Percentiles rank a stretch among this genome's conserved stretches.
These are phyloP conservation scores for Platanista minor DNA, from an alignment of 2,113 vertebrate genomes.

Conservation along the genomic window DNA sequence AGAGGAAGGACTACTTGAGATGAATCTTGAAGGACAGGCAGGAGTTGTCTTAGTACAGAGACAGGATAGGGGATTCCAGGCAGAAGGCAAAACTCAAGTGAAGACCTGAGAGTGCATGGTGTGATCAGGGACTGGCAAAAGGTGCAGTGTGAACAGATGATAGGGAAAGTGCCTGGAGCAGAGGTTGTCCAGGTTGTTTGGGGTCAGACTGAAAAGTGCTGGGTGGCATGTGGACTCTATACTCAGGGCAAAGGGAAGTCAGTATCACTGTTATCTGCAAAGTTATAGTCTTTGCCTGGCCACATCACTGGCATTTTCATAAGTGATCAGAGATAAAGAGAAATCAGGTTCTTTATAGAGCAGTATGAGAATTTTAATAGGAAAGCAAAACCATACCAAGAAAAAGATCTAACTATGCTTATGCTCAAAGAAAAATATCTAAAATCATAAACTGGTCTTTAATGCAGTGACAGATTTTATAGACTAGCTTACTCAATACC, in stretches of 20 bases:
- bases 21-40: not conserved
- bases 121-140: not conserved
- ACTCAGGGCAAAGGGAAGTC: conserved; percentile 11
- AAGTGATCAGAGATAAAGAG: not conserved
- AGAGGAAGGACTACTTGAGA: not conserved
- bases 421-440: not conserved
- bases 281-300: not conserved
- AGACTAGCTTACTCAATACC: not conserved
- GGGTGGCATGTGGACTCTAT: not conserved
- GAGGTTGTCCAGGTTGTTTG: not conserved
- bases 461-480: not conserved
- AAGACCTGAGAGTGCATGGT: not conserved
- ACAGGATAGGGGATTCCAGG: not conserved
- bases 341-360: not conserved
- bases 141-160: accelerated
- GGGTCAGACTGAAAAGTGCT: not conserved
- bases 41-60: not conserved
- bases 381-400: not conserved
- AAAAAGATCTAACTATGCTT: not conserved
- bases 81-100: not conserved
- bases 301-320: not conserved
- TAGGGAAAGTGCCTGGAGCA: not conserved
- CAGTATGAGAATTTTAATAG: not conserved
- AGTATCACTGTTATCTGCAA: not conserved
- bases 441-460: not conserved